These are phyloP conservation scores for Metellina segmentata DNA, from an alignment of 2,888 invertebrate species.

Conservation along the genomic window DNA sequence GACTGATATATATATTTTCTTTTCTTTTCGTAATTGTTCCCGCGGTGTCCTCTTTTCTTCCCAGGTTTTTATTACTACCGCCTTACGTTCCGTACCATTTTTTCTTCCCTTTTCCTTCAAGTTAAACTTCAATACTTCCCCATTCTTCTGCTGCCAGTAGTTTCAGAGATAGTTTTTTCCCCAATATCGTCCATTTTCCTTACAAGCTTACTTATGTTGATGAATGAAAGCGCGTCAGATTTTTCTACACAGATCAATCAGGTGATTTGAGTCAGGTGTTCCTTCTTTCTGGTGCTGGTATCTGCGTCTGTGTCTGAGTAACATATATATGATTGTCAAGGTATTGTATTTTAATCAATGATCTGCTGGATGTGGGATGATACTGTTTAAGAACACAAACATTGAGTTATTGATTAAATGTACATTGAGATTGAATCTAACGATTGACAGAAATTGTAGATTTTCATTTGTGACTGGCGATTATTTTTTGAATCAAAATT, in stretches of 20 bases:
- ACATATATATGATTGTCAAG: no score
- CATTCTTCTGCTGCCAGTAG: not conserved
- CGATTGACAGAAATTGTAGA: no score
- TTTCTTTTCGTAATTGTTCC: conserved; percentile 67
- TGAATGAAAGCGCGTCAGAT: conserved; percentile 42
- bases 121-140: conserved; percentile 18
- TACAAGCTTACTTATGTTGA: conserved; percentile 61
- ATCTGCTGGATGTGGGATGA: no score
- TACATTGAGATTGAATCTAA: no score
- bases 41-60: conserved; percentile 33
- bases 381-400: no score
- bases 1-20: conserved; percentile 68
- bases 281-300: no score
- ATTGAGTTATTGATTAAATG: no score
- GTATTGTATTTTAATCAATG: no score
- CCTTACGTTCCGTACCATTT: conserved; percentile 4
- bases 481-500: no score
- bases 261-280: no score
- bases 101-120: conserved; percentile 45
- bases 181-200: not conserved
- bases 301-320: no score
- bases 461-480: no score
- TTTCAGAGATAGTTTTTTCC: not conserved
- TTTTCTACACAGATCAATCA: not conserved
- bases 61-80: conserved; percentile 42